Percentiles rank a stretch among this genome's conserved stretches.
Conservation (phyloP, 2,797 vertebrate genomes). For the Leucoraja ocellata region DNA sequence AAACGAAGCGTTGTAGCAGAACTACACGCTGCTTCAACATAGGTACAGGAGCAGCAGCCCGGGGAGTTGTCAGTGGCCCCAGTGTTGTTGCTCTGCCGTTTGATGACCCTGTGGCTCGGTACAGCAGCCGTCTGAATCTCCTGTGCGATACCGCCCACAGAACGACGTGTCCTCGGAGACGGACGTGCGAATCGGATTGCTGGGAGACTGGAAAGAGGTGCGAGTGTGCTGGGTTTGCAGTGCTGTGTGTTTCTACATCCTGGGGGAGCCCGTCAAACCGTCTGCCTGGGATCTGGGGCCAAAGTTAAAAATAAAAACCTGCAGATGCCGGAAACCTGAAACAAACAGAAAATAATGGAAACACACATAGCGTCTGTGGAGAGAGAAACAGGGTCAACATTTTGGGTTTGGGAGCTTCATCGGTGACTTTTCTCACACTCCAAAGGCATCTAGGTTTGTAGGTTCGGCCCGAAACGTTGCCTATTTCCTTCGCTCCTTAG, state of each 20-base stretch:
- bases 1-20: too few species aligned
- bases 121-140: conserved; percentile 44
- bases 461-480: too few species aligned
- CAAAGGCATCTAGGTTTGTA: too few species aligned
- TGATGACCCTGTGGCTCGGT: background rate
- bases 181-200: conserved; percentile 67
- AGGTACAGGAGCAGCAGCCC: too few species aligned
- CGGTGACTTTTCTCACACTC: too few species aligned
- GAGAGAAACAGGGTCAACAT: too few species aligned
- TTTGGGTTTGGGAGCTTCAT: too few species aligned
- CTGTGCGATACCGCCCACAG: conserved; percentile 56
- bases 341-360: too few species aligned
- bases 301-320: background rate
- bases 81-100: background rate
- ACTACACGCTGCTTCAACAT: too few species aligned
- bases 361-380: too few species aligned
- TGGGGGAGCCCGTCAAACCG: background rate
- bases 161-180: conserved; percentile 64
- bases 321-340: too few species aligned
- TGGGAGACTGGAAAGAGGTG: conserved; percentile 74
- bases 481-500: too few species aligned
- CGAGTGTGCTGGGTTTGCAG: conserved; percentile 43
- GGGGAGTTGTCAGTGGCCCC: background rate
- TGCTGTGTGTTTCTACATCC: conserved; percentile 50
- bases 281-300: background rate